Percentiles rank a stretch among this genome's conserved stretches.
phyloP scores from a whole-genome alignment of 2,888 invertebrate species.

The Callimorpha dominula region DNA sequence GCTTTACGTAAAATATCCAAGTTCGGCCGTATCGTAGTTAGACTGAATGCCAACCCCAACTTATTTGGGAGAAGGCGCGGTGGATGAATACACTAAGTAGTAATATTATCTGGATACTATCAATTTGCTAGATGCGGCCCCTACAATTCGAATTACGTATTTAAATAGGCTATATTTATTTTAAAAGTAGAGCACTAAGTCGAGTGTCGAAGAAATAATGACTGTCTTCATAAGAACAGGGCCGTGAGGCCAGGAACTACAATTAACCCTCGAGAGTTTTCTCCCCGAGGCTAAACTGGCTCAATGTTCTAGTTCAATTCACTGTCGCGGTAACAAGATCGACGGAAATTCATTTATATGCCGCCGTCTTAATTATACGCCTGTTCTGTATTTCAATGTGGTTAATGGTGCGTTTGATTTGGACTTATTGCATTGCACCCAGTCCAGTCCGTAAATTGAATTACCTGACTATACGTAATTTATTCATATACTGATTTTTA shows the following conservation, averaged over 20 bases:
- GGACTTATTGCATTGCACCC: background rate
- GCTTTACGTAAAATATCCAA: no score
- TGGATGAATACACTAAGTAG: no score
- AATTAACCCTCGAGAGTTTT: conserved; percentile 55
- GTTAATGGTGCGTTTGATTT: conserved; percentile 23
- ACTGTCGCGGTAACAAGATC: conserved; percentile 40
- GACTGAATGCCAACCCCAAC: no score
- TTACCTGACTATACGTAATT: no score
- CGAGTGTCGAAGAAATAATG: background rate
- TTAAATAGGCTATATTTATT: background rate
- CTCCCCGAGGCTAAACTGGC: conserved; percentile 46
- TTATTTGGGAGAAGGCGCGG: no score
- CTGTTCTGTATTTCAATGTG: conserved; percentile 28
- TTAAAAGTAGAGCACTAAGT: conserved; percentile 6
- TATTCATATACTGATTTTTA: no score
- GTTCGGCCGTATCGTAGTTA: no score
- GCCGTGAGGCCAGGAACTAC: conserved; percentile 43
- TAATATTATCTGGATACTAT: background rate
- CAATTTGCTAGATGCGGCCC: background rate
- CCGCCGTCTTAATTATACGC: conserved; percentile 42
- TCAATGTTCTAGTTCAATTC: conserved; percentile 62
- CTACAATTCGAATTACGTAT: background rate
- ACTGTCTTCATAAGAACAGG: conserved; percentile 13
- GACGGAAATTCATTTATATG: conserved; percentile 52
- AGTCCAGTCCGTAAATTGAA: no score